Percentiles rank a stretch among this genome's conserved stretches.
Conservation (phyloP, 2,888 invertebrate genomes). For the Polyommatus icarus region DNA sequence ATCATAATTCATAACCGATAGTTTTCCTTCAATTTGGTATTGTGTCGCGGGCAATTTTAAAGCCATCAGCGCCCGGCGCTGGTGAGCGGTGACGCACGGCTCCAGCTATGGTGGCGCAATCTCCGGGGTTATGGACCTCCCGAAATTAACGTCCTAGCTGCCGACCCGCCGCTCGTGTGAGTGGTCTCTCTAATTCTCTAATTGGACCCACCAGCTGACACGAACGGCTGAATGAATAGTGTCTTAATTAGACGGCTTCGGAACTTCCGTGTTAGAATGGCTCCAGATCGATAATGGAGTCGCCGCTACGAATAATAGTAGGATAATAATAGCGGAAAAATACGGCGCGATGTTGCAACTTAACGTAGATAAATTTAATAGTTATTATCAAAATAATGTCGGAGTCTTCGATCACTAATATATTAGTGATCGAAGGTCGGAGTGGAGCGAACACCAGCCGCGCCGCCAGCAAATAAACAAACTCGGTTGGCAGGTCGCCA, state of each 20-base stretch:
- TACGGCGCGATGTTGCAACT: neutral
- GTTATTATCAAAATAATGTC: slow-evolving; percentile 11
- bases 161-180: neutral
- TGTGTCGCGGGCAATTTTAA: slow-evolving; percentile 27
- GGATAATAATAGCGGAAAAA: slow-evolving; percentile 3
- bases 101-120: slow-evolving; percentile 7
- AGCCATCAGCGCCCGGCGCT: slow-evolving; percentile 6
- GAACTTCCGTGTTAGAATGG: neutral
- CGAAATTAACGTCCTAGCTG: neutral
- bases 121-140: slow-evolving; percentile 4
- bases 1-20: neutral
- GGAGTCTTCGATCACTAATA: too few species aligned
- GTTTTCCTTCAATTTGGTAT: slow-evolving; percentile 19
- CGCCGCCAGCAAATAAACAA: slow-evolving; percentile 9
- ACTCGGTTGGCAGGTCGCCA: slow-evolving; percentile 4
- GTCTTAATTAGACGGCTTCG: neutral
- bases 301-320: neutral
- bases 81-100: neutral
- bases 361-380: slow-evolving; percentile 9
- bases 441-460: neutral
- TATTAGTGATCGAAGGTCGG: too few species aligned
- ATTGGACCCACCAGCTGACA: neutral
- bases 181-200: neutral
- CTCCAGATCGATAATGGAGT: neutral
- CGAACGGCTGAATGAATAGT: neutral